Base-by-base conservation (phyloP, 1,140 invertebrate genomes). In the Phortica variegata region DNA sequence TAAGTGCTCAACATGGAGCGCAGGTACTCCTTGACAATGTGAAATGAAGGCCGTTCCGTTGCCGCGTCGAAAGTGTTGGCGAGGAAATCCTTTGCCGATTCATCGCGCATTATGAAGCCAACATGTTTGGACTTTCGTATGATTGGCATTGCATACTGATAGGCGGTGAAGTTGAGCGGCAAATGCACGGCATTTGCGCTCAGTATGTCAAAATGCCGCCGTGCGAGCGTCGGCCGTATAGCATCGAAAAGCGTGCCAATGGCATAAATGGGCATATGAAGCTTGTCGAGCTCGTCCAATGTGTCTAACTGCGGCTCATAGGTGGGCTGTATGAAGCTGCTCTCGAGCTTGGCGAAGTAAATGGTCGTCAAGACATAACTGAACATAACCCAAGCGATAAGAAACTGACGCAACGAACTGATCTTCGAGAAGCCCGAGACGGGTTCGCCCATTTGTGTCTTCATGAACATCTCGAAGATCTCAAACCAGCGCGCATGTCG, bases 281-380 rank as follows among this genome's bases (percentile, higher is more conserved):
- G 41, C 2, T 41, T 13, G 0, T 20, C 7, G 5, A 74, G 33
- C 7, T 49, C 57, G 0, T 59, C 54, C n/a, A 74, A 16, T 1
- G n/a, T 45, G 19, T 74, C 56, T 10, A 74, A 17, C 21, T 65
- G 58, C 1, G 43, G n/a, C 43, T 71, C 57, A 33, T 55, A 74
- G 2, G 37, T 51, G 2, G 71, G 70, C 15, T 57, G 58, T 0
- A 74, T 62, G 26, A 74, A 74, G 10, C 49, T 58, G 17, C 70
- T 73, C 31, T 74, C 71, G 34, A 74, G 40, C 21, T 74, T 70
- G 29, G 60, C 70, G 29, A 73, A 71, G 46, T 71, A 74, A n/a
- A 74, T 63, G 21, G 49, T 54, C 4, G 70, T 69, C 31, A 74
- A 26, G 0, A 73, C 57, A 38, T 74, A 74, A 19, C 63, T 68